phyloP scores from a whole-genome alignment of 2,888 invertebrate genomes.

The Invenusta paracnida region DNA sequence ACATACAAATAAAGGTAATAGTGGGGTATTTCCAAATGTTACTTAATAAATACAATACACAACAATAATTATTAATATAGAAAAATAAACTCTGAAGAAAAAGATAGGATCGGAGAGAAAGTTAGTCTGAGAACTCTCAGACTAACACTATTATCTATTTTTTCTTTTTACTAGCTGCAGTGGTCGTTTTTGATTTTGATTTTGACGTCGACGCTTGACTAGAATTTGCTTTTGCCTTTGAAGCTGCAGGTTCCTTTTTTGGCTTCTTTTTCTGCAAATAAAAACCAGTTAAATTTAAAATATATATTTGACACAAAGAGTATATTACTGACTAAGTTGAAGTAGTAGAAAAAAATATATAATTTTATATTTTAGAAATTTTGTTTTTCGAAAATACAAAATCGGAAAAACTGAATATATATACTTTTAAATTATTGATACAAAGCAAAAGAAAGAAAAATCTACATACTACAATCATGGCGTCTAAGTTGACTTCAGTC shows the following conservation, averaged over 20 bases:
- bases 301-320: too few species aligned
- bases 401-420: not conserved
- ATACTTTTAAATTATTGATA: not conserved
- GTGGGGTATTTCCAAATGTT: too few species aligned
- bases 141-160: too few species aligned
- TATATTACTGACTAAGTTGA: not conserved
- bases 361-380: not conserved
- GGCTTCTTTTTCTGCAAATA: slow-evolving; percentile 27
- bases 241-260: not conserved
- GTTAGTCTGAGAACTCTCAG: too few species aligned
- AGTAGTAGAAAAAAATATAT: not conserved
- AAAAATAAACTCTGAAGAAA: too few species aligned
- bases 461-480: slow-evolving; percentile 71
- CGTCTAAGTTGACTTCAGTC: slow-evolving; percentile 64
- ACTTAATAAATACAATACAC: too few species aligned
- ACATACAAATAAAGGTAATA: too few species aligned
- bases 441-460: not conserved
- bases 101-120: too few species aligned
- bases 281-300: too few species aligned
- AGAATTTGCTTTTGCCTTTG: not conserved
- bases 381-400: not conserved
- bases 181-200: not conserved
- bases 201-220: not conserved
- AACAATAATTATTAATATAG: too few species aligned
- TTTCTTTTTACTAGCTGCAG: not conserved